Evolutionary conservation across 2,797 vertebrate species (phyloP).

Genomic region (Eidolon dupreanum): DNA sequence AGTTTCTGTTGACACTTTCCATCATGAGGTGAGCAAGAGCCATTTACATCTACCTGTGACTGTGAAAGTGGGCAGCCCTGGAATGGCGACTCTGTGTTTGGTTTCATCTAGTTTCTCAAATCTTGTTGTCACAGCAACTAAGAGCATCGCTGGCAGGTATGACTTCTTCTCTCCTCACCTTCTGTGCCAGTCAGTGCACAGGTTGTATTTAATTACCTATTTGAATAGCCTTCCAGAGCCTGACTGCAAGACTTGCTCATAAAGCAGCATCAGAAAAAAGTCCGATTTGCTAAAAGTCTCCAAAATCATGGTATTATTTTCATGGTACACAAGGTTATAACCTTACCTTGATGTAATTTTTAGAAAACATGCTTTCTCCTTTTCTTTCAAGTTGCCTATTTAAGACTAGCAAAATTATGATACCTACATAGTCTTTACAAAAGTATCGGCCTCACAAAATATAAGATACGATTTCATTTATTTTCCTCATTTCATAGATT

Average conservation of each 20-base stretch:
- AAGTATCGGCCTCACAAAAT: not conserved
- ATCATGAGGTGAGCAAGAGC: not conserved
- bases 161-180: conserved; percentile 55
- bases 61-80: not conserved
- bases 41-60: not conserved
- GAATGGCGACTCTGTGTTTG: not conserved
- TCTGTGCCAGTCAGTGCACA: conserved; percentile 63
- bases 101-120: conserved; percentile 60
- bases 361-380: conserved; percentile 37
- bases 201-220: conserved; percentile 80
- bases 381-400: conserved; percentile 52
- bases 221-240: conserved; percentile 69
- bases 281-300: conserved; percentile 49
- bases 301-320: not conserved
- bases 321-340: not conserved
- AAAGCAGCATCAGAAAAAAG: conserved; percentile 59
- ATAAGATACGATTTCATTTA: not conserved
- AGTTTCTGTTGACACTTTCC: not conserved
- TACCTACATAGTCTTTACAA: not conserved
- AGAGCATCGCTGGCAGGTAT: conserved; percentile 70
- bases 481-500: not conserved
- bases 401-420: not conserved
- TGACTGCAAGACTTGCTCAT: conserved; percentile 63
- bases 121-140: conserved; percentile 83
- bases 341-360: conserved; percentile 24